Conservation (phyloP, 2,888 invertebrate genomes). For the Phaedon cochleariae region DNA sequence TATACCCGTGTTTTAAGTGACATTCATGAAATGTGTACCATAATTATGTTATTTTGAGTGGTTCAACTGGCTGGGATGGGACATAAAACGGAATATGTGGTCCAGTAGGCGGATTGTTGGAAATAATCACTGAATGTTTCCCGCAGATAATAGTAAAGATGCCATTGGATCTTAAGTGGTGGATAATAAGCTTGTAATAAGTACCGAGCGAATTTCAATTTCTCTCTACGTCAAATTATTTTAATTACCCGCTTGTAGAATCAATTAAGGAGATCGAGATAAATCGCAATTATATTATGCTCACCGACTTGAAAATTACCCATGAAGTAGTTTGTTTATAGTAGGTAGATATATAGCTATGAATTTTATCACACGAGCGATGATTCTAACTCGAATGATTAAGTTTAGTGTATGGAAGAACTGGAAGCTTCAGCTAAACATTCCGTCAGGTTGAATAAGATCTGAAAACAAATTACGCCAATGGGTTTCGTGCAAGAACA, state of each 20-base stretch:
- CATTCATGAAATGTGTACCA: no score
- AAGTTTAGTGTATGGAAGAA: no score
- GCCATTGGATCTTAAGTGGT: neutral
- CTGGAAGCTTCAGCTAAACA: no score
- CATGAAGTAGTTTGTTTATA: neutral
- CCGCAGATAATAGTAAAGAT: neutral
- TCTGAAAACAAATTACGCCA: no score
- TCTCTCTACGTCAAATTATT: conserved; percentile 1
- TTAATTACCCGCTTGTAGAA: conserved; percentile 16
- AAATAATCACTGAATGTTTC: neutral
- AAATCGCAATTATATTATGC: conserved; percentile 13
- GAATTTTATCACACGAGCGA: no score
- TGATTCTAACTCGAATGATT: no score
- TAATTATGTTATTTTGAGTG: no score
- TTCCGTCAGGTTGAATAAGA: no score
- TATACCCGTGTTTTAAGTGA: no score
- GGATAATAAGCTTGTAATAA: neutral
- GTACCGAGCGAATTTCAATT: neutral
- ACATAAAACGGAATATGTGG: neutral
- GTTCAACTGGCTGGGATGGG: neutral
- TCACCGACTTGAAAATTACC: conserved; percentile 15
- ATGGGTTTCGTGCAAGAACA: no score
- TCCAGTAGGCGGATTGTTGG: conserved; percentile 4
- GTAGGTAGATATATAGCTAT: no score
- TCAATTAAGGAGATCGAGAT: conserved; percentile 13